phyloP scores from a whole-genome alignment of 2,113 vertebrate genomes.

The Lota lota region DNA sequence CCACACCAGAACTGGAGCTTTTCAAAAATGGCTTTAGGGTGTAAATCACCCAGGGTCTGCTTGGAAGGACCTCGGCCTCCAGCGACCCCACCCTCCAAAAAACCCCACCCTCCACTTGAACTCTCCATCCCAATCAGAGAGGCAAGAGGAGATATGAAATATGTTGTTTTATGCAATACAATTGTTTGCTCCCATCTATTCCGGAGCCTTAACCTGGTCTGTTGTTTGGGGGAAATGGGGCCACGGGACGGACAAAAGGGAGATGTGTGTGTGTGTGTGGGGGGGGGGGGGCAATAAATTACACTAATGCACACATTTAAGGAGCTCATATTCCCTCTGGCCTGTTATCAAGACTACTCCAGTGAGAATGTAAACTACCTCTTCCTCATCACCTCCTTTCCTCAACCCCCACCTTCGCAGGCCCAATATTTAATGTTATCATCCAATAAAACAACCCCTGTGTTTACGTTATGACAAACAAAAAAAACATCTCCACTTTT shows the following conservation, averaged over 20 bases:
- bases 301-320: conserved; percentile 83
- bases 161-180: conserved; percentile 88
- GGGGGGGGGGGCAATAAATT: conserved; percentile 78
- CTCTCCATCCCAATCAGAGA: conserved; percentile 44
- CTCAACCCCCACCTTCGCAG: conserved; percentile 44
- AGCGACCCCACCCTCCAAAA: conserved; percentile 56
- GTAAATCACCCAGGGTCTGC: conserved; percentile 86
- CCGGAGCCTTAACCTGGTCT: conserved; percentile 62
- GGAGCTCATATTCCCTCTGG: conserved; percentile 80
- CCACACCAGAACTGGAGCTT: conserved; percentile 73
- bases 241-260: conserved; percentile 61
- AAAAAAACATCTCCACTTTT: conserved; percentile 68
- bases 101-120: no score
- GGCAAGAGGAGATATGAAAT: conserved; percentile 83
- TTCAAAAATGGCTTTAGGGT: conserved; percentile 78
- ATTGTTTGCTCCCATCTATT: conserved; percentile 73
- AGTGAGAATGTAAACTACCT: conserved; percentile 81
- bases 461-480: conserved; percentile 77
- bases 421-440: conserved; percentile 80
- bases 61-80: conserved; percentile 85
- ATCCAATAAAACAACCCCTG: conserved; percentile 73
- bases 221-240: conserved; percentile 70
- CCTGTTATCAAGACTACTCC: conserved; percentile 80
- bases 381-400: conserved; percentile 38
- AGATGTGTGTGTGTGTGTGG: no score